These are phyloP conservation scores for Camelus bactrianus DNA, from an alignment of 2,113 vertebrate genomes.

Conservation along the genomic window DNA sequence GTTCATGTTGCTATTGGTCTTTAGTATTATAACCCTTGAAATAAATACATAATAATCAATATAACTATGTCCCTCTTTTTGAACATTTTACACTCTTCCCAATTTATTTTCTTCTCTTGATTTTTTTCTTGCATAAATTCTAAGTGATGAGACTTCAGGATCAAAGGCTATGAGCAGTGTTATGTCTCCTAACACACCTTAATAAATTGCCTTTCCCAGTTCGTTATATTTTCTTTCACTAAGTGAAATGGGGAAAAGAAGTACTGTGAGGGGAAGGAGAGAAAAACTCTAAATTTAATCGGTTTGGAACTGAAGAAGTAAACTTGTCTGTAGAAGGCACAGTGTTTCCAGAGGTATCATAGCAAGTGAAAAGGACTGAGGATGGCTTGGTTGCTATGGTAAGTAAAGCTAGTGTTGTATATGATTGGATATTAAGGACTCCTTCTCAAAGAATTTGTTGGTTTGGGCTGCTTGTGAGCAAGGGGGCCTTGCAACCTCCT, in stretches of 20 bases:
- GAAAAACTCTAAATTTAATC: neutral
- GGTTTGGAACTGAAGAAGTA: conserved; percentile 11
- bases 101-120: neutral
- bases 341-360: conserved; percentile 18
- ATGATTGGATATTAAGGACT: neutral
- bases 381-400: conserved; percentile 27
- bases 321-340: neutral
- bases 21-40: neutral
- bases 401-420: conserved; percentile 46
- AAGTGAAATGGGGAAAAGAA: conserved; percentile 21
- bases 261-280: too few species aligned
- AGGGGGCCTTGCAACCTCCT: neutral
- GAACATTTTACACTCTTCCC: neutral
- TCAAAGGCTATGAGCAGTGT: neutral
- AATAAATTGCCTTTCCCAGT: neutral
- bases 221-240: conserved; percentile 29
- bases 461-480: neutral
- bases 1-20: neutral
- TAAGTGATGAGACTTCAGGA: neutral
- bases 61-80: neutral
- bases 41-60: neutral
- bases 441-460: neutral
- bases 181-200: neutral
- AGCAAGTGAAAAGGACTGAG: neutral
- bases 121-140: conserved; percentile 27